A percentile compares a stretch with the other conserved stretches of the same genome.
Evolutionary conservation across 1,140 invertebrate species (phyloP).

Genomic region (Ostrea edulis): DNA sequence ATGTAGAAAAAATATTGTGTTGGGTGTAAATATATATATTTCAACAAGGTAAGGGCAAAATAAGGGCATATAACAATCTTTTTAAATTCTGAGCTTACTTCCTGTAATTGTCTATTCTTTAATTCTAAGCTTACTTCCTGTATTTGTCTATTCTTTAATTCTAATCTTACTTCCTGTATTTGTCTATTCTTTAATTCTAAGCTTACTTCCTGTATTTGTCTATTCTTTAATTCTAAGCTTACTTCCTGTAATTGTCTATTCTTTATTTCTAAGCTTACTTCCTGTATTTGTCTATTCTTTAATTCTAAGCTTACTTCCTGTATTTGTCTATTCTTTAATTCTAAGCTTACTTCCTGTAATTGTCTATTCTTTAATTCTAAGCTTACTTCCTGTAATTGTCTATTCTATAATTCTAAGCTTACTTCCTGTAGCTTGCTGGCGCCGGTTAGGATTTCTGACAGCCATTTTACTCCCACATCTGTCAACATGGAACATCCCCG

Average conservation of each 20-base stretch:
- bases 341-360: constrained; percentile 10
- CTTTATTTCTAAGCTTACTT: constrained; percentile 24
- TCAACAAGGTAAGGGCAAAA: too few relatives aligned
- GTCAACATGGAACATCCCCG: constrained; percentile 3
- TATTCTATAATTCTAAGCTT: too few relatives aligned
- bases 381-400: constrained; percentile 29
- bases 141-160: too few relatives aligned
- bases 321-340: too few relatives aligned
- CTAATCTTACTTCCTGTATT: constrained; percentile 1
- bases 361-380: too few relatives aligned
- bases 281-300: too few relatives aligned
- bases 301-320: constrained; percentile 1
- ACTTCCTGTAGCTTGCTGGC: constrained; percentile 6
- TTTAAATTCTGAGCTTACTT: background rate
- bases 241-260: constrained; percentile 35
- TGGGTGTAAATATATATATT: too few relatives aligned
- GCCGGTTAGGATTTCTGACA: constrained; percentile 40
- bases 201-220: constrained; percentile 29
- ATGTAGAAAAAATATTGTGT: too few relatives aligned
- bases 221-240: too few relatives aligned
- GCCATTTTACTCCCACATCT: constrained; percentile 46
- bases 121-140: constrained; percentile 1
- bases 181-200: too few relatives aligned
- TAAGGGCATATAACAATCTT: too few relatives aligned
- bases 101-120: too few relatives aligned